Evolutionary conservation across 2,797 vertebrate species (phyloP).

Genomic region (Graptemys geographica): DNA sequence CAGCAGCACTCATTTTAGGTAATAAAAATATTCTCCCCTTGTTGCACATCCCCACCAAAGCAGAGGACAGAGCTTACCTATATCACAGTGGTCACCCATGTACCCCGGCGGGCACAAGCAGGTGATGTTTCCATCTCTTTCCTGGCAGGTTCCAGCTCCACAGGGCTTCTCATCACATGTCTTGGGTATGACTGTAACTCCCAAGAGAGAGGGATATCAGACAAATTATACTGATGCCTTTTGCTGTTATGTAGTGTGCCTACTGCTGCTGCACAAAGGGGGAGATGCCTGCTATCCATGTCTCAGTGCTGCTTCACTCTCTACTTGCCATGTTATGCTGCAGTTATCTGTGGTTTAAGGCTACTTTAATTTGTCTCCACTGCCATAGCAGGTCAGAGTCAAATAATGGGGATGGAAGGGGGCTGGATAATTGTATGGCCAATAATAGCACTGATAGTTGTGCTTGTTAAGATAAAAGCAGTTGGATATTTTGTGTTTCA

Average conservation of each 20-base stretch:
- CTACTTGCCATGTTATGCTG: not conserved
- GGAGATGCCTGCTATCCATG: not conserved
- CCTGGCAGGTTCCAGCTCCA: slow-evolving; percentile 76
- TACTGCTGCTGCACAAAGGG: not conserved
- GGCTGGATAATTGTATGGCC: not conserved
- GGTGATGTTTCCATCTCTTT: slow-evolving; percentile 58
- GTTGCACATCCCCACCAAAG: not conserved
- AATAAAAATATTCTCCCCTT: not conserved
- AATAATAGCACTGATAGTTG: not conserved
- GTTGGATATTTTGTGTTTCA: not conserved
- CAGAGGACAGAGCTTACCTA: slow-evolving; percentile 57
- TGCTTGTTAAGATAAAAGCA: not conserved
- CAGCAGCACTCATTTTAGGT: fast-evolving
- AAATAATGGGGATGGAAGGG: not conserved
- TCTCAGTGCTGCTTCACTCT: not conserved
- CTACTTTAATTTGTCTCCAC: not conserved
- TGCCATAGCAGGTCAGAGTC: not conserved
- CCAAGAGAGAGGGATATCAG: not conserved
- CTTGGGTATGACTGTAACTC: slow-evolving; percentile 58
- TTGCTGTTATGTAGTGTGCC: not conserved
- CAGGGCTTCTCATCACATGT: slow-evolving; percentile 80
- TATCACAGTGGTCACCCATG: slow-evolving; percentile 53
- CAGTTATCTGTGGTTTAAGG: not conserved
- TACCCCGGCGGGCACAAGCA: slow-evolving; percentile 74
- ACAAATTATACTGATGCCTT: not conserved